Evolutionary conservation across 2,113 vertebrate genomes (phyloP).

Genomic region (Accipiter cooperii): DNA sequence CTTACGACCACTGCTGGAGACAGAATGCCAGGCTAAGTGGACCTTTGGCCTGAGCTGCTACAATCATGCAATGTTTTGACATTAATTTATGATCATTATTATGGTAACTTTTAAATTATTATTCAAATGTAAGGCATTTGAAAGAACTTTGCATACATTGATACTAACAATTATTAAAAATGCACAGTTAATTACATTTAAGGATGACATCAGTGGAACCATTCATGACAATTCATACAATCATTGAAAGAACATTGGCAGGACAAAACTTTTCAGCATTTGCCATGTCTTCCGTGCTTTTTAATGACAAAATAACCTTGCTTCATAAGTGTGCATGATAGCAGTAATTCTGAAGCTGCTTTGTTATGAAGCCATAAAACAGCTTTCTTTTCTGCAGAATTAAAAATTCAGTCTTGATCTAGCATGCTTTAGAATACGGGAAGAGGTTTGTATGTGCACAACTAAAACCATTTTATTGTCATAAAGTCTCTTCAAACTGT

Average conservation of each 20-base stretch:
- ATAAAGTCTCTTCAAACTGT: not conserved
- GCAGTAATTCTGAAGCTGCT: not conserved
- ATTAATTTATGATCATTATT: constrained; percentile 15
- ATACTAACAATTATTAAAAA: not conserved
- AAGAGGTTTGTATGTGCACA: not conserved
- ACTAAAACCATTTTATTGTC: not conserved
- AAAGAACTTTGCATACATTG: not conserved
- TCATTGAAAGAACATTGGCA: not conserved
- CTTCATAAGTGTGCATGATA: not conserved
- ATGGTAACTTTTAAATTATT: not conserved
- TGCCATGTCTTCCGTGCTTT: not conserved
- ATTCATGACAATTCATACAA: not conserved
- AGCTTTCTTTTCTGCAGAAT: not conserved
- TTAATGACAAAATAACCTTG: not conserved
- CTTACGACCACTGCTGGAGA: not conserved
- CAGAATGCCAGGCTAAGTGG: not conserved
- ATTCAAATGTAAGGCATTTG: not conserved
- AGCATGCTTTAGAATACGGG: not conserved
- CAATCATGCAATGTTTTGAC: not conserved
- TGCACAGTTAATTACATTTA: not conserved
- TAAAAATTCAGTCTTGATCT: not conserved
- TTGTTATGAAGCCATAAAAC: not conserved
- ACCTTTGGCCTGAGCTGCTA: not conserved
- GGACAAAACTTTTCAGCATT: not conserved
- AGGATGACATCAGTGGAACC: not conserved